Percentiles rank a stretch among this genome's conserved stretches.
Conservation (phyloP, 2,113 vertebrate species). For the Marmota flaviventris region DNA sequence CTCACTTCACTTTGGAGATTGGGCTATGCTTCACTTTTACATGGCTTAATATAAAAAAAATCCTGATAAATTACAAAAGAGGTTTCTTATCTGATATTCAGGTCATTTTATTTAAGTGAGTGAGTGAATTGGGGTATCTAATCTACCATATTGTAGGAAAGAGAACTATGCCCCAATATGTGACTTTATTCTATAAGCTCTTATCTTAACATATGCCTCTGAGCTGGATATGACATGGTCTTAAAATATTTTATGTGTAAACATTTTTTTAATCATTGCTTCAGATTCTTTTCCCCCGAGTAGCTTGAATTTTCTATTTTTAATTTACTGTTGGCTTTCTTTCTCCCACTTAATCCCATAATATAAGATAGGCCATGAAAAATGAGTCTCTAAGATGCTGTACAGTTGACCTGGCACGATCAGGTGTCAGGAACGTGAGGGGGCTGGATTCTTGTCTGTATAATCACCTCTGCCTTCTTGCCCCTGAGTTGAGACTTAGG, state of each 20-base stretch:
- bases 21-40: neutral
- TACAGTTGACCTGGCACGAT: neutral
- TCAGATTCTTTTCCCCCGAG: neutral
- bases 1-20: neutral
- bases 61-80: neutral
- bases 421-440: neutral
- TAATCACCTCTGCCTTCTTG: neutral
- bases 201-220: neutral
- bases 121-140: neutral
- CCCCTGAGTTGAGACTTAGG: conserved; percentile 16
- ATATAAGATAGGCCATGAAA: neutral
- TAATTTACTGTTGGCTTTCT: neutral
- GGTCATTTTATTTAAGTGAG: neutral
- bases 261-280: conserved; percentile 33
- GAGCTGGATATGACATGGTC: neutral
- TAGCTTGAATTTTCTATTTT: conserved; percentile 35
- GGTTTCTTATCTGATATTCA: neutral
- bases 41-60: neutral
- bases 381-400: neutral
- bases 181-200: conserved; percentile 27
- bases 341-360: neutral
- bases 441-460: neutral
- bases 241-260: conserved; percentile 8
- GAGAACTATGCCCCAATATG: neutral
- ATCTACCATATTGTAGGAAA: neutral